These are phyloP conservation scores for Gambelia wislizenii DNA, from an alignment of 2,797 vertebrate genomes.

Conservation along the genomic window DNA sequence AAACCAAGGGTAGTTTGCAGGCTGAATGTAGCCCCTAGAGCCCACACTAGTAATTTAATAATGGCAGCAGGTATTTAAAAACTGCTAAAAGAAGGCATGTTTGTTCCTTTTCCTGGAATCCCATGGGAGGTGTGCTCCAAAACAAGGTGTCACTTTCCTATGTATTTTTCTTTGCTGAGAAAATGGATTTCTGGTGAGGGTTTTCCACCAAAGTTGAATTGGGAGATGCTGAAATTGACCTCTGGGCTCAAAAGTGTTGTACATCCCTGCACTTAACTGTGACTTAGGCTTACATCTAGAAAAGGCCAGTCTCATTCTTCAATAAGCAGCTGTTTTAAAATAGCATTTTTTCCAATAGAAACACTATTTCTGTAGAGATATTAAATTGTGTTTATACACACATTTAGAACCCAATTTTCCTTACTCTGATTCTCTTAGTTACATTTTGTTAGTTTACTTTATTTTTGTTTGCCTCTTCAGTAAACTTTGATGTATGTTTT, in stretches of 20 bases:
- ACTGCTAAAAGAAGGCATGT: not conserved
- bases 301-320: not conserved
- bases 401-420: not conserved
- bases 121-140: not conserved
- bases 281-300: not conserved
- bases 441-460: not conserved
- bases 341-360: too few species aligned
- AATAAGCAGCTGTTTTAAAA: too few species aligned
- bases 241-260: too few species aligned
- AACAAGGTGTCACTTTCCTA: not conserved
- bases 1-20: not conserved
- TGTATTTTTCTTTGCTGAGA: not conserved
- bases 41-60: too few species aligned
- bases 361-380: not conserved
- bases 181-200: not conserved
- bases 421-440: not conserved
- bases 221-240: too few species aligned
- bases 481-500: not conserved
- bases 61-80: too few species aligned
- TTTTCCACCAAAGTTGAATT: too few species aligned
- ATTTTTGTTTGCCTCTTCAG: not conserved
- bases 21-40: too few species aligned
- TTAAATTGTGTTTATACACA: not conserved
- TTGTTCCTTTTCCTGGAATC: not conserved
- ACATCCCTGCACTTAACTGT: not conserved